Evolutionary conservation across 2,797 vertebrate species (phyloP).

Genomic region (Notoglanidium macrostoma): DNA sequence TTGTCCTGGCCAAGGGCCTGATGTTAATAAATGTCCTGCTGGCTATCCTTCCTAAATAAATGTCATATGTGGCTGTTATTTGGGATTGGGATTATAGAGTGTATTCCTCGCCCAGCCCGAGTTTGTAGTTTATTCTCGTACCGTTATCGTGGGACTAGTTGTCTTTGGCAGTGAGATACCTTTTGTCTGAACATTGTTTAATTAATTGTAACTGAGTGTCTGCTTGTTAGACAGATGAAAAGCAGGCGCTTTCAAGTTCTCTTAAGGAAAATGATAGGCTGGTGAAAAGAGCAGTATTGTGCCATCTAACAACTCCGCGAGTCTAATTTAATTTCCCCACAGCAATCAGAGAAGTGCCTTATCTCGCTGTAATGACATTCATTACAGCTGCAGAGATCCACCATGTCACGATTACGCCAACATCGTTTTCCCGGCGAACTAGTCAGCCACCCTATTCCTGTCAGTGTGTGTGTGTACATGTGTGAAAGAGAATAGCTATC

Average conservation of each 20-base stretch:
- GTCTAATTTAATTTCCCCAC: conserved; percentile 48
- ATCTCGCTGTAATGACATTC: conserved; percentile 48
- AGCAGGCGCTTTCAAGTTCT: conserved; percentile 30
- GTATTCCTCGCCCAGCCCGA: neutral
- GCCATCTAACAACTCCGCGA: conserved; percentile 40
- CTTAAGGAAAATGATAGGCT: conserved; percentile 34
- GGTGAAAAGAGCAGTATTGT: conserved; percentile 39
- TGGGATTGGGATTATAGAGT: neutral
- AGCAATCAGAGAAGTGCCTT: conserved; percentile 42
- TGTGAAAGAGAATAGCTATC: conserved; percentile 54
- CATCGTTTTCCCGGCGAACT: conserved; percentile 49
- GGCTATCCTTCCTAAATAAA: neutral
- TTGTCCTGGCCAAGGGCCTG: neutral
- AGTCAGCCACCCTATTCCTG: conserved; percentile 50
- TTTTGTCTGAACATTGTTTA: conserved; percentile 34
- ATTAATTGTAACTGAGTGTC: conserved; percentile 42
- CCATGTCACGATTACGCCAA: conserved; percentile 59
- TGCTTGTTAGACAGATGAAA: conserved; percentile 47
- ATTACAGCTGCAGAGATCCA: conserved; percentile 58
- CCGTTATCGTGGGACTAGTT: neutral
- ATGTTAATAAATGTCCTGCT: neutral
- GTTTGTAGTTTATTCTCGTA: neutral
- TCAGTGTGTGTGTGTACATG: conserved; percentile 43
- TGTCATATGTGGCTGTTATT: neutral
- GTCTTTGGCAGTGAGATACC: conserved; percentile 7